Conservation (phyloP, 2,888 invertebrate genomes). For the Sepioteuthis lessoniana region DNA sequence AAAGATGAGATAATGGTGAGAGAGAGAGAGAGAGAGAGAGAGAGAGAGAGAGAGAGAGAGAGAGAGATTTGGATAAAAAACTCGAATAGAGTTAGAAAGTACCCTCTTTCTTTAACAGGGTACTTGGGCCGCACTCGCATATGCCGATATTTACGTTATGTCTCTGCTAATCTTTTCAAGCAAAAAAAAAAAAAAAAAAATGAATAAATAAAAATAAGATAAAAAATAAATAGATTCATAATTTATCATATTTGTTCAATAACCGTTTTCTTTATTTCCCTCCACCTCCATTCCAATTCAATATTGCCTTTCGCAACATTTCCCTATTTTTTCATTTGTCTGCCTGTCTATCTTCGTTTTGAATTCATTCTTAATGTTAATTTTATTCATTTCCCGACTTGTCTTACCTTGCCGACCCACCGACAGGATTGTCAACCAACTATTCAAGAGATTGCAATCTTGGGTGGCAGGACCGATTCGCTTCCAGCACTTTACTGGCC, state of each 20-base stretch:
- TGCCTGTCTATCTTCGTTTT: not conserved
- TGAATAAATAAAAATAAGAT: too few relatives aligned
- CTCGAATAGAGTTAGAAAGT: too few relatives aligned
- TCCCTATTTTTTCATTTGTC: not conserved
- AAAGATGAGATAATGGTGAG: too few relatives aligned
- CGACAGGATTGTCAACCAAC: not conserved
- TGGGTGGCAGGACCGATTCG: conserved; percentile 8
- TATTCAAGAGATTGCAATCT: not conserved
- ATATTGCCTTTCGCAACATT: not conserved
- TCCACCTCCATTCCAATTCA: not conserved
- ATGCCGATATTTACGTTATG: not conserved
- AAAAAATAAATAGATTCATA: too few relatives aligned
- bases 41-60: too few relatives aligned
- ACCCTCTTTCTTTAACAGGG: too few relatives aligned
- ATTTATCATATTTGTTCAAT: conserved; percentile 33
- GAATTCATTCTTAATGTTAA: not conserved
- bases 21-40: too few relatives aligned
- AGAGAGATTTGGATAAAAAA: too few relatives aligned
- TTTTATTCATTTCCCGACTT: conserved; percentile 33
- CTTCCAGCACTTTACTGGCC: conserved; percentile 33
- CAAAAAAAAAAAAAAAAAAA: too few relatives aligned
- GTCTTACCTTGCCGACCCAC: not conserved
- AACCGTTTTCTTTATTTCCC: not conserved
- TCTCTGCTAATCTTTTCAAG: not conserved
- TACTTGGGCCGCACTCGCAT: too few relatives aligned